Conservation (phyloP, 2,113 vertebrate genomes). For the Ammodramus savannarum region DNA sequence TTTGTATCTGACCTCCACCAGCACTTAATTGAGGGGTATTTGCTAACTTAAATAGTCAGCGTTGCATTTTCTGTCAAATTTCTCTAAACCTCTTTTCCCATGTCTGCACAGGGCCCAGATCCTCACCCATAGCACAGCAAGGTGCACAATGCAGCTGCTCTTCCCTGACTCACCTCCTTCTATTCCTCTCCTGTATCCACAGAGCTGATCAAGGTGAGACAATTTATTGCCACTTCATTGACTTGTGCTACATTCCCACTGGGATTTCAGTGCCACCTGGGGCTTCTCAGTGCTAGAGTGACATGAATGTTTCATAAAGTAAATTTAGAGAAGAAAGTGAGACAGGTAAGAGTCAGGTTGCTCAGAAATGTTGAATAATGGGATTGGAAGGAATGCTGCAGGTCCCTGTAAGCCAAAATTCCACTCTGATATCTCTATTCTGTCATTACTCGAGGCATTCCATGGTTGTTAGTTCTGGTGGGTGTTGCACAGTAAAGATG, state of each 20-base stretch:
- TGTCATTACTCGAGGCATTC: background rate
- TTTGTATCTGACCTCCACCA: background rate
- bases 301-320: background rate
- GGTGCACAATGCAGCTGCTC: background rate
- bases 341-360: background rate
- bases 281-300: background rate
- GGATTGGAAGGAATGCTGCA: background rate
- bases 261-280: background rate
- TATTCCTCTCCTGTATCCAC: background rate
- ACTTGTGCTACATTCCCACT: background rate
- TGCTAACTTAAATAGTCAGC: background rate
- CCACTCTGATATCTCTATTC: slow-evolving; percentile 25
- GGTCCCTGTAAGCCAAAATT: background rate
- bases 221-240: background rate
- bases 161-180: background rate
- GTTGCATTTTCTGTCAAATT: background rate
- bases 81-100: background rate
- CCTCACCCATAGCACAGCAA: background rate
- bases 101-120: background rate
- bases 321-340: background rate
- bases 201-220: background rate
- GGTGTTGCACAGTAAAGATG: slow-evolving; percentile 6
- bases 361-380: background rate
- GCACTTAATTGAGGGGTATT: background rate
- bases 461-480: background rate